Base-by-base conservation (phyloP, 2,888 invertebrate genomes). In the Cistogaster globosa region DNA sequence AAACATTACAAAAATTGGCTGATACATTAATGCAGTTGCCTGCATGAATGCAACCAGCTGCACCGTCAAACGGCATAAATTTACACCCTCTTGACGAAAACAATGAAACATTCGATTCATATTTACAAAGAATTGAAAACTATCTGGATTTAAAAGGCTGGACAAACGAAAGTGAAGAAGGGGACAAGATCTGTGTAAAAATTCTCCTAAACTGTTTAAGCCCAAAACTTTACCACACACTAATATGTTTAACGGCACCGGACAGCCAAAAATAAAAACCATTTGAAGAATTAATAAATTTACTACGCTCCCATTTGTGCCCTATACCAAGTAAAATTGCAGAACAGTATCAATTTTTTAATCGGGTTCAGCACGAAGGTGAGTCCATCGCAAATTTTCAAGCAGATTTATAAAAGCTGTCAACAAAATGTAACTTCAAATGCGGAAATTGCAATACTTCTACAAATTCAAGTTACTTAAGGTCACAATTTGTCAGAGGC, bases 341-440 rank as follows among this genome's bases (percentile, higher is more conserved):
- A 12, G 45, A 63, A 11, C 45, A 63, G 20, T 45, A 45, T 8
- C 22, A 45, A 63, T 63, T 45, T 22, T 42, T 45, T 12, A 65
- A 65, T 22, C 45, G 48, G 16, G 5, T 48, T 6, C 65, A 26
- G 32, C 48, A 51, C 48, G 67, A 68, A 12, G 45, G 16, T 18
- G 22, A 68, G 8, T 48, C 53, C 12, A 68, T 68, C 6, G 16
- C 20, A 68, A 68, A 68, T 48, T 68, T 69, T 11, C 32, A 63
- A 63, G 42, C 42, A 12, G 62, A 45, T 42, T 45, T 63, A n/a
- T 42, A 63, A 20, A 63, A 63, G 20, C 12, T 68, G 0, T 68
- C 20, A 32, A 55, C 68, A 68, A 68, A 68, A 11, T 68, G 20
- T 11, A 68, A 68, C 16, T 68, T 38, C 8, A 55, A 69, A 42